phyloP scores from a whole-genome alignment of 64 coral and sea anemone species.

The Montipora efflorescens region DNA sequence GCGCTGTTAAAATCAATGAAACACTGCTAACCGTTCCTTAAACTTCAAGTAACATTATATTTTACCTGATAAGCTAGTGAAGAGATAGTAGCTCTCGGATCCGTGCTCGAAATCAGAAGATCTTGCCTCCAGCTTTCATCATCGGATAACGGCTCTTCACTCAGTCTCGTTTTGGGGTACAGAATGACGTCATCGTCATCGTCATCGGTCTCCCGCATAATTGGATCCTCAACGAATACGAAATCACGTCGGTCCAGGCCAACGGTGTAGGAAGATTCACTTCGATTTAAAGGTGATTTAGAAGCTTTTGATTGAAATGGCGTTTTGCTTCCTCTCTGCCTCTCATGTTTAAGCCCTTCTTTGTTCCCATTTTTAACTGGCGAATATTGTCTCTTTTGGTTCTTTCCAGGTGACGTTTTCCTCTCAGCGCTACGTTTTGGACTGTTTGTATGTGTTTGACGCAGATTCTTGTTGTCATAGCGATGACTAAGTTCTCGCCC shows the following conservation, averaged over 20 bases:
- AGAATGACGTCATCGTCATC: conserved; percentile 1
- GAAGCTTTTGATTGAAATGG: not conserved
- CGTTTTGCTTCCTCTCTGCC: not conserved
- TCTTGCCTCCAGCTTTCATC: not conserved
- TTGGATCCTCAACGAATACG: not conserved
- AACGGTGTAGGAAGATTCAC: conserved; percentile 12
- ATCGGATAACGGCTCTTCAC: not conserved
- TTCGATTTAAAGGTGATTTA: not conserved
- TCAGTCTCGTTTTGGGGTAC: not conserved
- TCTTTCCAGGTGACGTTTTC: not conserved
- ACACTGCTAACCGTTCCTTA: no score
- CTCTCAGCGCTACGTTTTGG: not conserved
- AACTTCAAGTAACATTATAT: no score
- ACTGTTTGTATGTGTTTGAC: not conserved
- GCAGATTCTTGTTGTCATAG: not conserved
- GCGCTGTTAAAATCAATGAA: no score
- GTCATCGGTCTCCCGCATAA: not conserved
- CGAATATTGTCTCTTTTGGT: not conserved
- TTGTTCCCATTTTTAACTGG: not conserved
- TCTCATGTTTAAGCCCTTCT: not conserved
- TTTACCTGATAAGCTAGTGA: not conserved
- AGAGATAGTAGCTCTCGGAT: not conserved
- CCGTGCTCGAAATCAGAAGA: not conserved
- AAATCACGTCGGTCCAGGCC: conserved; percentile 19
- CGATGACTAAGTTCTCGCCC: not conserved